Percentiles rank a stretch among this genome's conserved stretches.
Conservation (phyloP, 2,797 vertebrate species). For the Acestrorhynchus altus region DNA sequence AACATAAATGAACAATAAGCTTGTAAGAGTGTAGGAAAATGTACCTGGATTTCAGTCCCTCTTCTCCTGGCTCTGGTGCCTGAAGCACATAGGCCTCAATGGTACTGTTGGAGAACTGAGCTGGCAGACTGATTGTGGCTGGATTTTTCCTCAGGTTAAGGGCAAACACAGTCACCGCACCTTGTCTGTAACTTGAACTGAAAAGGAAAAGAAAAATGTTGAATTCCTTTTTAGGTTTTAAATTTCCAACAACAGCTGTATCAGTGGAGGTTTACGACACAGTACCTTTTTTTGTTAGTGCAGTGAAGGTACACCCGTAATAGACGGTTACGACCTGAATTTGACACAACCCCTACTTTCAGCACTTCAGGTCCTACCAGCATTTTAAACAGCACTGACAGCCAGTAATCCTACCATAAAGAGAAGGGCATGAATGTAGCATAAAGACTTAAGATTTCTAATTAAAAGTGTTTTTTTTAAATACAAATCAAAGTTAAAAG, state of each 20-base stretch:
- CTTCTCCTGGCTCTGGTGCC: conserved; percentile 73
- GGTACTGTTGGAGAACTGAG: conserved; percentile 66
- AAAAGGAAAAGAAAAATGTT: neutral
- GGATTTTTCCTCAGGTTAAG: conserved; percentile 84
- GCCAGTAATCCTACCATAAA: conserved; percentile 89
- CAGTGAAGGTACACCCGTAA: conserved; percentile 92
- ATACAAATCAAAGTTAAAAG: too few species aligned
- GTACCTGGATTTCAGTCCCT: conserved; percentile 86
- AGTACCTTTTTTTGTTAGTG: conserved; percentile 83
- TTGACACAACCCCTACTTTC: conserved; percentile 52
- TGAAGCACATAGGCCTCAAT: conserved; percentile 87
- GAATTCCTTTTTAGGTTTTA: neutral
- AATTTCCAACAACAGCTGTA: neutral
- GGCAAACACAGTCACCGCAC: conserved; percentile 85
- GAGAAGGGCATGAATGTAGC: neutral
- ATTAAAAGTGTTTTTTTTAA: too few species aligned
- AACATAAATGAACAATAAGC: neutral
- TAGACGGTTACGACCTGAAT: conserved; percentile 32
- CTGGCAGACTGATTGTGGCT: conserved; percentile 74
- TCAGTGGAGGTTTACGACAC: neutral
- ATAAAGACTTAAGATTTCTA: neutral
- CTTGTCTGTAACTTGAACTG: conserved; percentile 79
- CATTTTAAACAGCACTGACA: conserved; percentile 90
- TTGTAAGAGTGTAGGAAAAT: neutral
- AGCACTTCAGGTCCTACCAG: conserved; percentile 89